A percentile compares a stretch with the other conserved stretches of the same genome.
These are phyloP conservation scores for Agrypnia vestita DNA, from an alignment of 1,140 invertebrate species.

Conservation along the genomic window DNA sequence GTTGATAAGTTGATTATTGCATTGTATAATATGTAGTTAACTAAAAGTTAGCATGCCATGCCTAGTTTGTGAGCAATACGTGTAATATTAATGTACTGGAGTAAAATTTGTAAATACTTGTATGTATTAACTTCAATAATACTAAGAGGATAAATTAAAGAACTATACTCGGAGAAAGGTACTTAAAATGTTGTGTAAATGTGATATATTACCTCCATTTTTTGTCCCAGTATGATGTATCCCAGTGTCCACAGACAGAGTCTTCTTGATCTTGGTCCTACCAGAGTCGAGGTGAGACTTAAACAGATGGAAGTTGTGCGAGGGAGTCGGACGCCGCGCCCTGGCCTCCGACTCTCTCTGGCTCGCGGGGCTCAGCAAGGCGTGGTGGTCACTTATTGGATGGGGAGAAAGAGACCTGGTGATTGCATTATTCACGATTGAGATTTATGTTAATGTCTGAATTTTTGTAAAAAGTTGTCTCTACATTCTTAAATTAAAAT, in stretches of 20 bases:
- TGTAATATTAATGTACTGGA: not conserved
- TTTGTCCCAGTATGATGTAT: conserved; percentile 71
- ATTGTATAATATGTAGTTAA: too few relatives aligned
- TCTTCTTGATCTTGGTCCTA: conserved; percentile 71
- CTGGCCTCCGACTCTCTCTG: conserved; percentile 61
- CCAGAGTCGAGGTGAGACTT: conserved; percentile 68
- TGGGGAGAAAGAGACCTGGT: conserved; percentile 70
- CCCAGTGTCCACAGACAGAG: conserved; percentile 70
- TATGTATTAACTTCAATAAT: too few relatives aligned
- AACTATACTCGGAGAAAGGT: too few relatives aligned
- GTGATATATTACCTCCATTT: conserved; percentile 14
- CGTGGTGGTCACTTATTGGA: conserved; percentile 66
- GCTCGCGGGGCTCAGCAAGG: conserved; percentile 67
- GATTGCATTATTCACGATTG: not conserved
- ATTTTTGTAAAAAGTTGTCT: too few relatives aligned
- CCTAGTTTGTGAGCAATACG: too few relatives aligned
- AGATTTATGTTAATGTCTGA: not conserved
- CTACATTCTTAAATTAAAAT: too few relatives aligned
- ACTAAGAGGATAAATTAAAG: too few relatives aligned
- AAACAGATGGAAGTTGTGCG: conserved; percentile 68
- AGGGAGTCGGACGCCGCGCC: conserved; percentile 42
- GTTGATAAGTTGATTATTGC: too few relatives aligned
- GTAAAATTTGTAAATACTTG: too few relatives aligned
- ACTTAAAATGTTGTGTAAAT: not conserved
- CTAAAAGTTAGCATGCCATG: too few relatives aligned